Conservation (phyloP, 2,888 invertebrate species). For the Hedya salicella region DNA sequence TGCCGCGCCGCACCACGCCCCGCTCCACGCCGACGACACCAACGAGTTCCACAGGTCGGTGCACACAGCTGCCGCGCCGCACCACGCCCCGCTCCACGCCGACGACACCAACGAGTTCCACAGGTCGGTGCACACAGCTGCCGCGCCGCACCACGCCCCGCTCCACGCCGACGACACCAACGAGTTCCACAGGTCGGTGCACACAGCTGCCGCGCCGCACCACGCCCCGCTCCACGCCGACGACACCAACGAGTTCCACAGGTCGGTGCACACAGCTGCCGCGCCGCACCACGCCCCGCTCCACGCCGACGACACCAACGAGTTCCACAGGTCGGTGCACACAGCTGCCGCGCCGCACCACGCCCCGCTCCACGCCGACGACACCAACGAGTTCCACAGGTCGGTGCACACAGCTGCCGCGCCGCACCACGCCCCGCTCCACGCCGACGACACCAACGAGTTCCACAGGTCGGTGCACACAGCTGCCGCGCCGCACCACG, state of each 20-base stretch:
- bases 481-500: too few relatives aligned
- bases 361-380: not conserved
- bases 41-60: conserved; percentile 92
- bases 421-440: too few relatives aligned
- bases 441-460: too few relatives aligned
- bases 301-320: conserved; percentile 92
- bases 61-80: too few relatives aligned
- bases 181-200: conserved; percentile 85
- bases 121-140: conserved; percentile 65
- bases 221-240: conserved; percentile 90
- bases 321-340: conserved; percentile 85
- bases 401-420: too few relatives aligned
- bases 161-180: conserved; percentile 88
- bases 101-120: conserved; percentile 47
- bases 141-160: conserved; percentile 86
- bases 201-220: too few relatives aligned
- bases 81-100: too few relatives aligned
- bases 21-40: conserved; percentile 94
- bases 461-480: too few relatives aligned
- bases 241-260: conserved; percentile 96
- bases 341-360: not conserved
- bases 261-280: not conserved
- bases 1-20: too few relatives aligned
- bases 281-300: too few relatives aligned
- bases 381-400: conserved; percentile 32